Evolutionary conservation across 1,140 invertebrate species (phyloP).

Genomic region (Brachionus sp.): DNA sequence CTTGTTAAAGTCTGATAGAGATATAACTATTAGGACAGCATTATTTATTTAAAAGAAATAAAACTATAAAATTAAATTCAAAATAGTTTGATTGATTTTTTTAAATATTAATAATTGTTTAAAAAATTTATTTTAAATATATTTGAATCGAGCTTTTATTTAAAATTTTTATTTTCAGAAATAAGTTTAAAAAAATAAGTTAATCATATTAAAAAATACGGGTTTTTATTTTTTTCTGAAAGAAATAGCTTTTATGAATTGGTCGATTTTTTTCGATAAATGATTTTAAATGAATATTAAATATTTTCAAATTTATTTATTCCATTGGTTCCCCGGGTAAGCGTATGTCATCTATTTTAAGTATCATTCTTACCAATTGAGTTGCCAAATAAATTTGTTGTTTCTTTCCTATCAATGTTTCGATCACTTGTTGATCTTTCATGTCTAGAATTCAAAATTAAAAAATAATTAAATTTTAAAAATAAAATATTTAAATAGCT

Average conservation of each 20-base stretch:
- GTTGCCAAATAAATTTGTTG: conserved; percentile 95
- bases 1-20: no score
- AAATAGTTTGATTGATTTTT: no score
- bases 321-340: conserved; percentile 51
- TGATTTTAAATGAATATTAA: background rate
- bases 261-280: background rate
- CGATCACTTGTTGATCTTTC: conserved; percentile 90
- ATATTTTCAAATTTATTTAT: background rate
- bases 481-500: background rate
- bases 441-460: conserved; percentile 72
- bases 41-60: no score
- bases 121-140: background rate
- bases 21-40: no score
- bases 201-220: background rate
- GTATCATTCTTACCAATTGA: conserved; percentile 92
- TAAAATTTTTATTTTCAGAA: background rate
- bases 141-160: background rate
- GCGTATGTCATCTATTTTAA: conserved; percentile 97
- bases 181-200: conserved; percentile 32
- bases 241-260: background rate
- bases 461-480: background rate
- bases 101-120: no score
- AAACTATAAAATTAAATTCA: no score
- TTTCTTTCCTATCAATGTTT: conserved; percentile 92
- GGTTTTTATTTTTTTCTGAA: background rate